Base-by-base conservation (phyloP, 2,113 vertebrate species). In the Hyla sarda region DNA sequence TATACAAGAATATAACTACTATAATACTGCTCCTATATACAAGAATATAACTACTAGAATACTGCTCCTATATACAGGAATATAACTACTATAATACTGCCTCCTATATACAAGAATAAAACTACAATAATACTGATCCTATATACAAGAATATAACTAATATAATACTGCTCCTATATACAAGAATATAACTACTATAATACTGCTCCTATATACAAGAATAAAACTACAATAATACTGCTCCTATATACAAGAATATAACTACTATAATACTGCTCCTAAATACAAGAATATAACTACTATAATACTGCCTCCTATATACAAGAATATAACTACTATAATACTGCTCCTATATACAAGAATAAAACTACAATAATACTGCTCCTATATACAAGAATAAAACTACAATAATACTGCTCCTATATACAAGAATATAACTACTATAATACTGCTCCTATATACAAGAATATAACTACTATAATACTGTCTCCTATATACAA, bases 171-270 rank as follows among this genome's bases (percentile, higher is more conserved):
- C 56, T 10, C 21, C 56, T 58, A n/a, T 58, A 10, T 58, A 58
- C 56, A 58, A 58, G 56, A 58, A 58, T 58, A 58, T 58, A 58
- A 58, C 56, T 58, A n/a, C 56, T 58, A 58, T 58, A 58, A 58
- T 58, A 58, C 56, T 58, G 23, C 56, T 1, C 56, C 17, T 56
- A 56, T 56, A 13, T 21, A 56, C 52, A 56, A 56, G 52, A 56
- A 56, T 56, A 56, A 21, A 56, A 56, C 52, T 56, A 56, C 52
- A 21, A 56, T 21, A 56, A 56, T 56, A 56, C 52, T 56, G 52
- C 52, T 21, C 56, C 56, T 58, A 58, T 58, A 10, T 58, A 58
- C 56, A 58, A 8, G 41, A 41, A 41, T 41, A 41, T 41, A 41
- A 41, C 3, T 41, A 41, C 41, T 41, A 41, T 41, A 41, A 41